phyloP scores from a whole-genome alignment of 2,113 vertebrate genomes.

The Ginglymostoma cirratum region DNA sequence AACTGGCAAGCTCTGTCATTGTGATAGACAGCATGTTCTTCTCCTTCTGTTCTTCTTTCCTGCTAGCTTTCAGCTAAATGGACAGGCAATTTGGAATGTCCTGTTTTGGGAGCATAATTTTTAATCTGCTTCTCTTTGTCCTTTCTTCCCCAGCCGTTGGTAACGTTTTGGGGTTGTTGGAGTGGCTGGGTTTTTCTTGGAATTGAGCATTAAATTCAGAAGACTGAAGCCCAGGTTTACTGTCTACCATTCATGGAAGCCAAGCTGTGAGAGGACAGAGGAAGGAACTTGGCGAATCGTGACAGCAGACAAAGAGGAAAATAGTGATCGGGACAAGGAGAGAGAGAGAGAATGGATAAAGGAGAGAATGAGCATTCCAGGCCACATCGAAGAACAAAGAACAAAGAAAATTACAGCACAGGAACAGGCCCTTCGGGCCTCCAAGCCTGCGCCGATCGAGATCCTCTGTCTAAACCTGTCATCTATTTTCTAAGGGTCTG shows the following conservation, averaged over 20 bases:
- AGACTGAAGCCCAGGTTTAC: constrained; percentile 99
- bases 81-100: neutral
- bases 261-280: constrained; percentile 99
- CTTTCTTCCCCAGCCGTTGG: constrained; percentile 62
- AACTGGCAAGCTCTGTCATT: neutral
- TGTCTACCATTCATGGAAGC: constrained; percentile 99
- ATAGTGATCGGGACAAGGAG: constrained; percentile 74
- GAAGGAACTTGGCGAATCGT: constrained; percentile 99
- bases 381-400: constrained; percentile 76
- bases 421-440: too few relatives aligned
- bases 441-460: too few relatives aligned
- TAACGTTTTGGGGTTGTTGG: constrained; percentile 92
- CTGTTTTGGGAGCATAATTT: constrained; percentile 39
- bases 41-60: neutral
- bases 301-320: constrained; percentile 96
- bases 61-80: neutral
- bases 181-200: constrained; percentile 99
- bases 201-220: constrained; percentile 99
- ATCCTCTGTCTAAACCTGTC: too few relatives aligned
- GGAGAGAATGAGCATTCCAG: constrained; percentile 82
- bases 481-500: too few relatives aligned
- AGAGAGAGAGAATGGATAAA: constrained; percentile 74
- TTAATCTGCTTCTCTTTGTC: constrained; percentile 38
- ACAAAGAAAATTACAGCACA: too few relatives aligned
- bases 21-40: neutral